Evolutionary conservation across 2,797 vertebrate genomes (phyloP).

Genomic region (Remorina albescens): DNA sequence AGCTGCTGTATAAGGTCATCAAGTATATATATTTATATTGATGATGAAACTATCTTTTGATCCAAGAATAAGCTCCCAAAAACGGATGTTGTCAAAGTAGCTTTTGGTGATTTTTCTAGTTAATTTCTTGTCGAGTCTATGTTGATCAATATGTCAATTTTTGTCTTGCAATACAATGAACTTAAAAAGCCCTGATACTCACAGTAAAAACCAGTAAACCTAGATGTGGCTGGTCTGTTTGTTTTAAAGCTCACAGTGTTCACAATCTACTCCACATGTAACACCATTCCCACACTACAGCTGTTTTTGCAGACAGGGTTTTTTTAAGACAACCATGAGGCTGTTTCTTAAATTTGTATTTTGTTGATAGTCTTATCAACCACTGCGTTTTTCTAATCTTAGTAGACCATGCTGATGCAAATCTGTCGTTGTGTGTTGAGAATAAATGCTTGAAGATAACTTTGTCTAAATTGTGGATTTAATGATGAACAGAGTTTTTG

Average conservation of each 20-base stretch:
- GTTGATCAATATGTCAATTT: background rate
- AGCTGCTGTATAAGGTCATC: background rate
- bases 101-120: slow-evolving; percentile 5
- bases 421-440: background rate
- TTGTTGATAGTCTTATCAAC: background rate
- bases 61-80: background rate
- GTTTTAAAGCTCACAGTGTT: slow-evolving; percentile 26
- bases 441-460: background rate
- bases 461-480: background rate
- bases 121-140: background rate
- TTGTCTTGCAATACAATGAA: background rate
- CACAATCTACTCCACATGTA: slow-evolving; percentile 37
- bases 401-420: background rate
- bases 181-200: background rate
- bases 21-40: background rate
- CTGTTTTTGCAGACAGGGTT: slow-evolving; percentile 6
- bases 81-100: background rate
- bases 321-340: background rate
- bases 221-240: slow-evolving; percentile 21
- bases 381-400: background rate
- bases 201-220: slow-evolving; percentile 30
- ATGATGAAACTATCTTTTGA: background rate
- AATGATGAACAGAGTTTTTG: background rate
- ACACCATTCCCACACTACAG: slow-evolving; percentile 40
- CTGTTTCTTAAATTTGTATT: background rate